Evolutionary conservation across 2,113 vertebrate species (phyloP).

Genomic region (Varanus salvator): DNA sequence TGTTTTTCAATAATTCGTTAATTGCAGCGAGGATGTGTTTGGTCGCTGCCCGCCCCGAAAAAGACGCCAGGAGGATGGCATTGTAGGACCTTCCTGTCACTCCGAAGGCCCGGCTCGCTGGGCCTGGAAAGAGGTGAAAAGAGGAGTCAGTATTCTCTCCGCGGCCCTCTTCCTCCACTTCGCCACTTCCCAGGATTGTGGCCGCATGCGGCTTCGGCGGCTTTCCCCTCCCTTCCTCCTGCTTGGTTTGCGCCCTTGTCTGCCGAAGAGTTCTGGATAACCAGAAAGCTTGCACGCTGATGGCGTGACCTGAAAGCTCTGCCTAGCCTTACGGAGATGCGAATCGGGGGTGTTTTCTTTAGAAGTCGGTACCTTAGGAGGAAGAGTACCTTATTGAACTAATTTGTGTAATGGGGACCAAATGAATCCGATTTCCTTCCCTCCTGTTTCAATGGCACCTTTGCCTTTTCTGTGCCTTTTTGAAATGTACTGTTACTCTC

Average conservation of each 20-base stretch:
- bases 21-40: conserved; percentile 63
- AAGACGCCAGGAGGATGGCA: conserved; percentile 78
- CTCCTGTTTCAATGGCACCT: not conserved
- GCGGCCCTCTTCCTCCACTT: too few species aligned
- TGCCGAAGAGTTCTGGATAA: too few species aligned
- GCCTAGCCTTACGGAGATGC: too few species aligned
- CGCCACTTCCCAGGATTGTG: too few species aligned
- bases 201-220: too few species aligned
- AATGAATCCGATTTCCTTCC: not conserved
- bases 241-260: too few species aligned
- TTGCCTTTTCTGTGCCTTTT: not conserved
- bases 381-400: not conserved
- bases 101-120: conserved; percentile 38
- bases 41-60: conserved; percentile 63
- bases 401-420: not conserved
- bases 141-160: not conserved
- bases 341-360: too few species aligned
- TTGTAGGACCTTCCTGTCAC: conserved; percentile 64
- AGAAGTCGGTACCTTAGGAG: not conserved
- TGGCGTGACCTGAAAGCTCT: too few species aligned
- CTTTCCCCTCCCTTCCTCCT: too few species aligned
- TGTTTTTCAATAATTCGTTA: conserved; percentile 63
- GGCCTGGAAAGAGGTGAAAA: conserved; percentile 50
- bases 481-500: not conserved
- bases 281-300: too few species aligned